Evolutionary conservation across 2,888 invertebrate species (phyloP), one percentile per base, ranked within the genome.

Genomic region (Pyralis farinalis): DNA sequence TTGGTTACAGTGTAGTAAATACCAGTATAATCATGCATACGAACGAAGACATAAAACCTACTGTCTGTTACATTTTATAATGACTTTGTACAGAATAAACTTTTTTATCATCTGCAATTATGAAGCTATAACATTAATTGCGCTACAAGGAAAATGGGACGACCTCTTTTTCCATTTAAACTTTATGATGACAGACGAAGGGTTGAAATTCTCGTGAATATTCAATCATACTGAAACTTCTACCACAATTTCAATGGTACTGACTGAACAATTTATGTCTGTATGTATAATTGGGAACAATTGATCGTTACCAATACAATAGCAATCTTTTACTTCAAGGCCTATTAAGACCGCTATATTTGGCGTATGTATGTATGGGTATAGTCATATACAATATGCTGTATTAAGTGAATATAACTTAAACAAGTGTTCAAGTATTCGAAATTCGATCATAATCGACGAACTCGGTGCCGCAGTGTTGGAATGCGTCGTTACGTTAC

Each of bases 271-370:
- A 40, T 42, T 21, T 29, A 33, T 34, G 33, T 34, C 29, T 30
- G 25, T 36, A 28, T 22, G 30, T 33, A 10, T 37, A 31, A 39
- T 40, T 34, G 42, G 35, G 38, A 39, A 49, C 44, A 49, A 49
- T 49, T 44, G 41, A 46, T 49, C 40, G 33, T 38, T 40, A 37
- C 43, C 12, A 6, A 16, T 31, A 48, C 43, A 46, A 16, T 3
- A 4, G 16, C 16, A 16, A 16, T 4, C 16, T 16, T 16, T 16
- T 16, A 16, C 16, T 16, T 16, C 16, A 16, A 16, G 16, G 16
- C 16, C 16, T 16, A n/a, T n/a, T n/a, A n/a, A n/a, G n/a, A n/a
- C n/a, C 4, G 4, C 16, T 16, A 4, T 16, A 16, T 16, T 16
- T 16, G 16, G 16, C 4, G 16, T 4, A n/a, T n/a, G n/a, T n/a